Evolutionary conservation across 2,888 invertebrate genomes (phyloP), one percentile per base, ranked within the genome.

Genomic region (Pollenia amentaria): DNA sequence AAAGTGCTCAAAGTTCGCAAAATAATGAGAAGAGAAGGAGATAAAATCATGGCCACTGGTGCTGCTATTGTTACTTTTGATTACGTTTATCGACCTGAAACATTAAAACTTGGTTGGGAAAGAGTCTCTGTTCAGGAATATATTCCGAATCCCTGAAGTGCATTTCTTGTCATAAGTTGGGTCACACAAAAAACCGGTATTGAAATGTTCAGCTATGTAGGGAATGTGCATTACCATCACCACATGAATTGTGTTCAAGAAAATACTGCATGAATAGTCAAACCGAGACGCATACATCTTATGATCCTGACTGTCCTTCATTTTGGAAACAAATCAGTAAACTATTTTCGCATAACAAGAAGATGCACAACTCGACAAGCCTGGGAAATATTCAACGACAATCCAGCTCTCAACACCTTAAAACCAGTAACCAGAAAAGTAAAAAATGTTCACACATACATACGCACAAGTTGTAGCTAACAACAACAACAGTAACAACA

Each of bases 181-280:
- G 73, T 2, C 81, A 81, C 16, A 81, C 73, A 8, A 42, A 73
- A 21, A 81, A 80, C 7, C 44, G 18, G 10, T 72, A 73, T 53
- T 53, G 42, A 11, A 55, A 29, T n/a, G 44, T 38, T 11, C n/a
- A 64, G 44, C 44, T 72, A 9, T 72, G 72, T 44, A 57, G 42
- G 12, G 72, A 72, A 72, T 67, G 67, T n/a, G 46, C 21, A 9
- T 9, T 48, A 48, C 67, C 60, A 18, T 57, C 69, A 40, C 79
- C 70, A 16, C 79, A 79, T 18, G 51, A 70, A 7, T n/a, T 38
- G 21, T 60, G 79, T 48, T 48, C 42, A 9, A 12, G 67, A 18
- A 81, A 64, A 16, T 65, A n/a, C n/a, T n/a, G n/a, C n/a, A n/a
- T n/a, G n/a, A 64, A 73, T 44, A 73, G 70, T 55, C 21, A 46